Conservation (phyloP, 1,140 invertebrate genomes). For the Nasonia longicornis region DNA sequence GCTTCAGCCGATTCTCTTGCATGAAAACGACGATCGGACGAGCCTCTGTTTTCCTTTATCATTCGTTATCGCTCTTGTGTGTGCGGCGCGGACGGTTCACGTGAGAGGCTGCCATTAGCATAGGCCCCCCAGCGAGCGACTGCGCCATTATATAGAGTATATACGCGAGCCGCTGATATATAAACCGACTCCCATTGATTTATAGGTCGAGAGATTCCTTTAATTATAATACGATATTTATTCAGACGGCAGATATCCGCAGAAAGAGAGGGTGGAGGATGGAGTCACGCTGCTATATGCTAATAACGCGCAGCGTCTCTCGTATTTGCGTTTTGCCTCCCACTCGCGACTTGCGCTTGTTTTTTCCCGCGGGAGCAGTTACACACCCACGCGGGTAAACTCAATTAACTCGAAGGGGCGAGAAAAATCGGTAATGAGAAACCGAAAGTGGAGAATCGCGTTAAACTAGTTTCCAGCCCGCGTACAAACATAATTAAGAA, state of each 20-base stretch:
- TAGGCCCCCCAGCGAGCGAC: slow-evolving; percentile 46
- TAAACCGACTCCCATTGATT: slow-evolving; percentile 64
- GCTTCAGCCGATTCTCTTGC: neutral
- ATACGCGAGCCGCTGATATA: slow-evolving; percentile 59
- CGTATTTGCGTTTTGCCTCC: slow-evolving; percentile 46
- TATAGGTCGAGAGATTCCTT: slow-evolving; percentile 62
- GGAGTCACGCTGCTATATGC: slow-evolving; percentile 64
- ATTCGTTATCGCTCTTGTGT: slow-evolving; percentile 32
- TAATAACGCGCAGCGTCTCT: slow-evolving; percentile 48
- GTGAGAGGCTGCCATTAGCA: slow-evolving; percentile 64
- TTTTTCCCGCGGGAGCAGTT: neutral
- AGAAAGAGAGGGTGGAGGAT: neutral
- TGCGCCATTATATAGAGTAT: slow-evolving; percentile 20
- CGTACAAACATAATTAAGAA: slow-evolving; percentile 36
- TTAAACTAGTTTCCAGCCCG: slow-evolving; percentile 21
- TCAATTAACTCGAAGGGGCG: too few species aligned
- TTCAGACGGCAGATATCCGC: slow-evolving; percentile 56
- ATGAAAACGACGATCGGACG: neutral
- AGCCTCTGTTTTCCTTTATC: slow-evolving; percentile 23
- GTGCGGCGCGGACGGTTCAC: neutral
- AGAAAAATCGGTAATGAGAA: too few species aligned
- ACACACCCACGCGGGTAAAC: neutral
- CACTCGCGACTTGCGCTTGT: slow-evolving; percentile 29
- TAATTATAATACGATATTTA: slow-evolving; percentile 68
- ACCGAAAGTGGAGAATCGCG: neutral